Percentiles rank a stretch among this genome's conserved stretches.
phyloP scores from a whole-genome alignment of 2,797 vertebrate genomes.

The Clarias laeviceps region DNA sequence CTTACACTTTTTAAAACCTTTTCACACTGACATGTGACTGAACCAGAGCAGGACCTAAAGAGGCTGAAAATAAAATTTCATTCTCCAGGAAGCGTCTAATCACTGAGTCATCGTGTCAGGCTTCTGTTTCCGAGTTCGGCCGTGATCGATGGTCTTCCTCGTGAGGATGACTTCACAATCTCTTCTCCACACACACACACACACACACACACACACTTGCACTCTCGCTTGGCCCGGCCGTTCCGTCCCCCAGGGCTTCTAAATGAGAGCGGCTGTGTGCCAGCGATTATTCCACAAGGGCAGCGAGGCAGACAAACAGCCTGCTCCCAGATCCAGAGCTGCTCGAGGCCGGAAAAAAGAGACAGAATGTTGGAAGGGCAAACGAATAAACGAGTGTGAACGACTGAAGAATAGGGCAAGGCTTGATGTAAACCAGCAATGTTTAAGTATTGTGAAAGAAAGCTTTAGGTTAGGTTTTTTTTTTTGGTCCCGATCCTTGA shows the following conservation, averaged over 20 bases:
- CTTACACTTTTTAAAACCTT: background rate
- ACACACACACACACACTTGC: conserved; percentile 30
- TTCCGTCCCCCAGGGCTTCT: conserved; percentile 60
- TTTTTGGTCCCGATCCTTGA: background rate
- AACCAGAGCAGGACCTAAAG: conserved; percentile 4
- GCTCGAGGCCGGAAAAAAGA: conserved; percentile 29
- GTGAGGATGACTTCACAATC: conserved; percentile 26
- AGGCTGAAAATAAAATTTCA: background rate
- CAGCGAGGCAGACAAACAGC: conserved; percentile 72
- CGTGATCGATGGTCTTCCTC: conserved; percentile 41
- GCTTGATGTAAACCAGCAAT: background rate
- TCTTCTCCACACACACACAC: conserved; percentile 22
- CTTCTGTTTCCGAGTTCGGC: conserved; percentile 38
- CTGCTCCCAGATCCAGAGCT: conserved; percentile 59
- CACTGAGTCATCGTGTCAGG: conserved; percentile 28
- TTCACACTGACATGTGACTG: background rate
- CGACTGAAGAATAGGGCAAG: background rate
- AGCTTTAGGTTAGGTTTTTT: background rate
- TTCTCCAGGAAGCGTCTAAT: conserved; percentile 27
- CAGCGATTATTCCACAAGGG: conserved; percentile 75
- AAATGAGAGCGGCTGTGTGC: conserved; percentile 65
- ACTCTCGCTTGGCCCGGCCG: conserved; percentile 17
- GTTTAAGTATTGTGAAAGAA: background rate
- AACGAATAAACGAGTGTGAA: background rate
- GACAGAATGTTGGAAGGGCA: background rate